Conservation (phyloP, 2,797 vertebrate species). For the Hybognathus amarus region DNA sequence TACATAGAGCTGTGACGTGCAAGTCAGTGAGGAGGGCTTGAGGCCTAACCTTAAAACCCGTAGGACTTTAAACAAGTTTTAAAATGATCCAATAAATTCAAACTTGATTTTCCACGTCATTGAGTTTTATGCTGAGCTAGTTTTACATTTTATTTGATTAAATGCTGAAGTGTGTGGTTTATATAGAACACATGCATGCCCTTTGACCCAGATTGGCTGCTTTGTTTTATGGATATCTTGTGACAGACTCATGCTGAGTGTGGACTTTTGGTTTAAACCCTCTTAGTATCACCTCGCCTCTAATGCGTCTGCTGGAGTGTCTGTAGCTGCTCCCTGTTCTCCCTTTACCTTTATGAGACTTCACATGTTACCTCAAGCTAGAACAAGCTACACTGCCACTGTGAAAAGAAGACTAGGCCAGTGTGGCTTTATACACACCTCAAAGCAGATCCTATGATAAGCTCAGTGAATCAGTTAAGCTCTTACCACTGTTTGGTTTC, state of each 20-base stretch:
- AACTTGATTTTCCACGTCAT: slow-evolving; percentile 27
- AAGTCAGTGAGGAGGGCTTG: not conserved
- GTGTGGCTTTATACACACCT: not conserved
- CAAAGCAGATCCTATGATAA: not conserved
- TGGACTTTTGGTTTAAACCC: not conserved
- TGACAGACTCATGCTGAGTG: not conserved
- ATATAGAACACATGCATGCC: not conserved
- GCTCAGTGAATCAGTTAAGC: not conserved
- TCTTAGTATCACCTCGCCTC: not conserved
- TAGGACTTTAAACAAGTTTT: not conserved
- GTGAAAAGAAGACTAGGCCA: not conserved
- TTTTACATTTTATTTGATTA: not conserved
- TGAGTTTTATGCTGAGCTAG: not conserved
- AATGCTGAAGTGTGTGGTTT: slow-evolving; percentile 8
- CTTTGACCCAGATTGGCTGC: not conserved
- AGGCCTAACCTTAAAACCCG: not conserved
- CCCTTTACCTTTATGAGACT: not conserved
- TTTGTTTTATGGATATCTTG: not conserved
- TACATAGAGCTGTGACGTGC: not conserved
- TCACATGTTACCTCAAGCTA: slow-evolving; percentile 19
- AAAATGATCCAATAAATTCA: not conserved
- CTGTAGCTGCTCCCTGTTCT: not conserved
- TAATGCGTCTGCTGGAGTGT: not conserved
- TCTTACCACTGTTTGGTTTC: slow-evolving; percentile 3
- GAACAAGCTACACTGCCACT: not conserved